These are phyloP conservation scores for Coenonympha arcania DNA, from an alignment of 2,888 invertebrate genomes.

Conservation along the genomic window DNA sequence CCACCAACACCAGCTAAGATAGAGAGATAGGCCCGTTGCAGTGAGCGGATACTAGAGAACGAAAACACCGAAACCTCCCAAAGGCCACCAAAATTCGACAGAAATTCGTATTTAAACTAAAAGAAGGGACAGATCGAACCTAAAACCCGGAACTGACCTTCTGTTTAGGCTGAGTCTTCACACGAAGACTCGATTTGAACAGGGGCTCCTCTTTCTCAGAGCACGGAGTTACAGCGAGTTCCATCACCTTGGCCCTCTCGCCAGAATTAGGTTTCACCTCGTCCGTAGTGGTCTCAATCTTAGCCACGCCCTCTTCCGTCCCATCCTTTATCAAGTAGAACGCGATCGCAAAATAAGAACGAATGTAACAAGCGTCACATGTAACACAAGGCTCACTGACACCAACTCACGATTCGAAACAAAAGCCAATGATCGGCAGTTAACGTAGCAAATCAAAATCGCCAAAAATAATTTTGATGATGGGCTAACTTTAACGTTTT, in stretches of 20 bases:
- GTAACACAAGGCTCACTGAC: conserved; percentile 41
- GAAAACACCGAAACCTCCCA: conserved; percentile 20
- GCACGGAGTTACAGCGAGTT: conserved; percentile 45
- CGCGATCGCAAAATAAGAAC: conserved; percentile 60
- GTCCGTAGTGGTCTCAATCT: conserved; percentile 67
- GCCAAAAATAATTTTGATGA: conserved; percentile 29
- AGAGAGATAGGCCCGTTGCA: conserved; percentile 16
- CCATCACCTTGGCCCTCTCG: conserved; percentile 44
- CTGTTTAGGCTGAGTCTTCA: conserved; percentile 52
- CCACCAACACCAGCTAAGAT: too few relatives aligned
- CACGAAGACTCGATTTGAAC: conserved; percentile 66
- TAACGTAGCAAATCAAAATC: conserved; percentile 47
- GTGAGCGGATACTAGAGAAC: conserved; percentile 20
- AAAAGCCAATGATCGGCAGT: conserved; percentile 44
- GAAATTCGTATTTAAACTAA: conserved; percentile 50
- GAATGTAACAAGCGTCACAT: conserved; percentile 39
- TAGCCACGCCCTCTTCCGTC: conserved; percentile 61
- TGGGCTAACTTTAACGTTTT: conserved; percentile 12
- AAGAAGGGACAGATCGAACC: conserved; percentile 45
- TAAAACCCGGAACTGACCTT: conserved; percentile 60
- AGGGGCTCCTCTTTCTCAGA: conserved; percentile 67
- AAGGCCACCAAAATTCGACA: conserved; percentile 32
- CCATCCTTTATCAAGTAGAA: conserved; percentile 61
- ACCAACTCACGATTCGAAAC: conserved; percentile 41
- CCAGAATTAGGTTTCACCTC: conserved; percentile 62